A percentile compares a stretch with the other conserved stretches of the same genome.
phyloP scores from a whole-genome alignment of 37 sponge, comb jelly and placozoan genomes.

The Theonella swinhoei region DNA sequence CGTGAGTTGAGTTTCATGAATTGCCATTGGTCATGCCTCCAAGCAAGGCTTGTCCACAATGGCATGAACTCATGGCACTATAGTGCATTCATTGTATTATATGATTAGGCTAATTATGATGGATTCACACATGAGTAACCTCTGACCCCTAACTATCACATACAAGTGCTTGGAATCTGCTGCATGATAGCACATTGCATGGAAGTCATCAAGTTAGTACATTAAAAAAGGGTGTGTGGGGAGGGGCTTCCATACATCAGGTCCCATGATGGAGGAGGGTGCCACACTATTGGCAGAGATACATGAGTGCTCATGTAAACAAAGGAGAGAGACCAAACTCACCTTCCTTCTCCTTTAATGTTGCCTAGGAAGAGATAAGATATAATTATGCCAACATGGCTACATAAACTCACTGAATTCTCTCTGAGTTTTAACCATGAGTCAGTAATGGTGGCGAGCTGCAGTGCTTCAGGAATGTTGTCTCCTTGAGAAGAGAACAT shows the following conservation, averaged over 20 bases:
- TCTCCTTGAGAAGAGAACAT: constrained; percentile 69
- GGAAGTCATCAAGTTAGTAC: background rate
- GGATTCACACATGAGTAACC: too few species aligned
- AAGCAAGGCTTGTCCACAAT: too few species aligned
- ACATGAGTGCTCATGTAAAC: too few species aligned
- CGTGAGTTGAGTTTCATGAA: too few species aligned
- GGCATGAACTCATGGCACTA: too few species aligned
- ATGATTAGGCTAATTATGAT: too few species aligned
- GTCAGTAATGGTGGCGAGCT: constrained; percentile 24
- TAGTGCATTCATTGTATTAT: too few species aligned
- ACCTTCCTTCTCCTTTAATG: background rate
- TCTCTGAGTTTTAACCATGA: constrained; percentile 32
- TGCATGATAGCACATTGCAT: too few species aligned
- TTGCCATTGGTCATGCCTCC: too few species aligned
- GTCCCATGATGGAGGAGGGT: constrained; percentile 51
- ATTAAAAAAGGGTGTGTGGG: constrained; percentile 38
- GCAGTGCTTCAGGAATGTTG: constrained; percentile 59
- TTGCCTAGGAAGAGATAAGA: background rate
- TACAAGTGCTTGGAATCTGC: too few species aligned
- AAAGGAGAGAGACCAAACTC: too few species aligned
- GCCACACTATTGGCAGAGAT: constrained; percentile 31
- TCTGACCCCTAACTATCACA: too few species aligned
- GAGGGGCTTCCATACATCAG: constrained; percentile 61
- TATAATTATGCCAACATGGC: background rate
- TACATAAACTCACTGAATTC: background rate